phyloP scores from a whole-genome alignment of 1,140 invertebrate species.

The Tetragnatha versicolor region DNA sequence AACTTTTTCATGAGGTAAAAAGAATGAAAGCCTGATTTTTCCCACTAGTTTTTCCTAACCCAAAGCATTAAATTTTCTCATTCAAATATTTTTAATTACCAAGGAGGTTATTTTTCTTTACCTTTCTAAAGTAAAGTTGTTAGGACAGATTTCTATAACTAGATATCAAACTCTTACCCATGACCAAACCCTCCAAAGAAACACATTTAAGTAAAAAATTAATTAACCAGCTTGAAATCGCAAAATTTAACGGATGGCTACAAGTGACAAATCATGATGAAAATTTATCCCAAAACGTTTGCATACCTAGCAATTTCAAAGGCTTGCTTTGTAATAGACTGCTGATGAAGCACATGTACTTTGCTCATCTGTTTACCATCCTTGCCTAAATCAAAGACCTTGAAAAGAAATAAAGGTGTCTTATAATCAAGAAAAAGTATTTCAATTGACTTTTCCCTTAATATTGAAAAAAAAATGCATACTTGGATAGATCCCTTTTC shows the following conservation, averaged over 20 bases:
- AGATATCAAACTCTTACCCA: no score
- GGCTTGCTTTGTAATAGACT: slow-evolving; percentile 78
- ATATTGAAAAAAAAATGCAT: slow-evolving; percentile 8
- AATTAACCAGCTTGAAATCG: not conserved
- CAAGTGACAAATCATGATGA: not conserved
- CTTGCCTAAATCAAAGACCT: slow-evolving; percentile 87
- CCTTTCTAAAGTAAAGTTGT: no score
- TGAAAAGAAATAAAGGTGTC: slow-evolving; percentile 62
- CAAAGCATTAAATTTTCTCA: no score
- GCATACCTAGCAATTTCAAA: slow-evolving; percentile 78
- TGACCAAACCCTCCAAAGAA: no score
- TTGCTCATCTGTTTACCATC: slow-evolving; percentile 77
- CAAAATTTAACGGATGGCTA: not conserved
- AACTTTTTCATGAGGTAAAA: no score
- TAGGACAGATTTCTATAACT: no score
- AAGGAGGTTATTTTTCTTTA: no score
- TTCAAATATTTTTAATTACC: no score
- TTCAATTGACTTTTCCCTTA: not conserved
- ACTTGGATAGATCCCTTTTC: slow-evolving; percentile 69
- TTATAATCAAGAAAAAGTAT: not conserved
- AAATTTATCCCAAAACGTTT: not conserved
- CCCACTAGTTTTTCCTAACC: no score
- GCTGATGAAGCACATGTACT: slow-evolving; percentile 79
- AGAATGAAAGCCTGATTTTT: no score
- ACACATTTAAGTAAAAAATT: no score